These are phyloP conservation scores for Cephalophus harveyi DNA, from an alignment of 2,113 vertebrate species.

Conservation along the genomic window DNA sequence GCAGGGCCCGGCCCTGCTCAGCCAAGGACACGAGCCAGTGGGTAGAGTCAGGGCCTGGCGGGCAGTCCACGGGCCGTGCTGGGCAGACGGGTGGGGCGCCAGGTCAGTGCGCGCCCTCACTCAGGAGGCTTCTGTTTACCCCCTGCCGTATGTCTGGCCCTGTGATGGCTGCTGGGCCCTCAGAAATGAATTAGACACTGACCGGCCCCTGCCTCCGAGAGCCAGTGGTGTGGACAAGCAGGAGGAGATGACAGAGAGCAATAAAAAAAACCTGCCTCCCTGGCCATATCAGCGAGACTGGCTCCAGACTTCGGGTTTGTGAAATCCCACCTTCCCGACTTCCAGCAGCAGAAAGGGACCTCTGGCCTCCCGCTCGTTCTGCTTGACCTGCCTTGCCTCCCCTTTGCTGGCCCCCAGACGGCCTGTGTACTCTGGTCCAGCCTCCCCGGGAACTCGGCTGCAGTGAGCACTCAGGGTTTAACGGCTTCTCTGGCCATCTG, in stretches of 20 bases:
- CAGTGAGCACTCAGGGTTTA: not conserved
- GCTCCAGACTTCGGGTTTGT: not conserved
- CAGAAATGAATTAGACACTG: not conserved
- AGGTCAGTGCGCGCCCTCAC: not conserved
- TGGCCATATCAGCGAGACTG: not conserved
- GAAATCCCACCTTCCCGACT: not conserved
- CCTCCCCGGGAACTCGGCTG: not conserved
- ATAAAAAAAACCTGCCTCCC: not conserved
- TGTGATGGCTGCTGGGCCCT: not conserved
- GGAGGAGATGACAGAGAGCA: not conserved
- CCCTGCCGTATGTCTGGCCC: not conserved
- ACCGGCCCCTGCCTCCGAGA: not conserved
- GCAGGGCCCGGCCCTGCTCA: not conserved
- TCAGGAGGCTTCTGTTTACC: not conserved
- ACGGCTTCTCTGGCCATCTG: not conserved
- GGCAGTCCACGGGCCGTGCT: not conserved
- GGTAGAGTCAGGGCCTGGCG: not conserved
- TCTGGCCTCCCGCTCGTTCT: not conserved
- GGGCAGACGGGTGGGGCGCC: not conserved
- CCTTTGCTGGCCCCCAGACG: accelerated
- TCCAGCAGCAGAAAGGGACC: not conserved
- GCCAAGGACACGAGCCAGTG: not conserved
- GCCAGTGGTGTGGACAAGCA: not conserved
- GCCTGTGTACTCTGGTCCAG: too few relatives aligned
- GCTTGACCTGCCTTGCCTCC: not conserved